Base-by-base conservation (phyloP, 2,888 invertebrate genomes). In the Drosophila mettleri region DNA sequence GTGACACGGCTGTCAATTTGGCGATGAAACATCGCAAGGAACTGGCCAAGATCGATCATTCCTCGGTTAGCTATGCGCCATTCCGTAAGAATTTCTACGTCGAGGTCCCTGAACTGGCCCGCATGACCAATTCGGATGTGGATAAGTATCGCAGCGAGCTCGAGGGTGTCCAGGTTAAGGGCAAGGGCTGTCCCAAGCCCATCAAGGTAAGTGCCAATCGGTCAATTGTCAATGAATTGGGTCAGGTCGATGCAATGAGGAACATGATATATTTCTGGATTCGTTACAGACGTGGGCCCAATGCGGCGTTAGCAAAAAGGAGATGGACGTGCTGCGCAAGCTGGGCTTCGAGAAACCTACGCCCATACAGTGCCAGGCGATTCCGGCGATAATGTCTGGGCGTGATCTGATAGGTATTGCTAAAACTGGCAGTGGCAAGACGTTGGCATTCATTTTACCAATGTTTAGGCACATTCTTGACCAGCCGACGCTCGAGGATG, bases 351-450 rank as follows among this genome's bases (percentile, higher is more conserved):
- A 98, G 86, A 99, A 98, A 92, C 99, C 99, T 0, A 99, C 99
- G 1, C 99, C 99, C 0, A 99, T 99, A 88, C 99, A 99, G 93
- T 96, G 97, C 58, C 99, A 99, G 93, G 99, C 99, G 3, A 97
- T 99, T 89, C 97, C 98, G 5, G 97, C 98, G 27, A 97, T 99
- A 68, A 99, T 99, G 99, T 97, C 97, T 52, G 97, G 97, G 75
- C 95, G 99, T 63, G 99, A 99, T 93, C 93, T 99, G 68, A 99
- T 99, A 89, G 99, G 99, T 59, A 99, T 99, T 91, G 99, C 99
- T 2, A 99, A 99, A 93, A 99, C 99, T 0, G 99, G 99, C 45
- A 98, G 98, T 90, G 99, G 99, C 33, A 99, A 99, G 93, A 99
- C 99, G 1, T 93, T 99, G 53, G 99, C 99, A 0, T 99, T 99